phyloP scores from a whole-genome alignment of 2,888 invertebrate species.

The Macrosiphum euphorbiae region DNA sequence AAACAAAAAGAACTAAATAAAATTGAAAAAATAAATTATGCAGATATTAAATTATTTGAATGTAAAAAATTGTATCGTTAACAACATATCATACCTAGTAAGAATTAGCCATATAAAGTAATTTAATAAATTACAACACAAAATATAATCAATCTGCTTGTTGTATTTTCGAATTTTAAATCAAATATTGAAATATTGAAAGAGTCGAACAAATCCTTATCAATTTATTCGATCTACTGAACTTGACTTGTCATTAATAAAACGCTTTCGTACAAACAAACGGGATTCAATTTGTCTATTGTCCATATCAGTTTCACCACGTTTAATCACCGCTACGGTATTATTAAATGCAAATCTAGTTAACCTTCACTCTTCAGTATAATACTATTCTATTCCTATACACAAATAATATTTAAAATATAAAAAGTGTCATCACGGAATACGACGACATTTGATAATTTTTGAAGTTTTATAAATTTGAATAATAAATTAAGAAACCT shows the following conservation, averaged over 20 bases:
- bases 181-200: constrained; percentile 39
- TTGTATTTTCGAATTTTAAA: not conserved
- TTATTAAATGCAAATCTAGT: constrained; percentile 27
- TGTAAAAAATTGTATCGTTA: not conserved
- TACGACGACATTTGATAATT: not conserved
- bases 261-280: not conserved
- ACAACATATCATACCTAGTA: not conserved
- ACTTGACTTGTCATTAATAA: constrained; percentile 42
- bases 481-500: not conserved
- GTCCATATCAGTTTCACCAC: constrained; percentile 28
- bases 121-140: constrained; percentile 11
- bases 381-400: not conserved
- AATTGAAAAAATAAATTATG: not conserved
- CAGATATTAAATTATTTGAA: not conserved
- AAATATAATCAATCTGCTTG: not conserved
- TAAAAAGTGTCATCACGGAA: not conserved
- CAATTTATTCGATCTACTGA: constrained; percentile 3
- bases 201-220: constrained; percentile 7
- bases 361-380: not conserved
- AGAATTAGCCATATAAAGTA: not conserved
- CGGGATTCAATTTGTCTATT: constrained; percentile 19
- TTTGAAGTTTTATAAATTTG: not conserved
- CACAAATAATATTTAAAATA: not conserved
- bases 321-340: not conserved
- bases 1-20: not conserved